Evolutionary conservation across 30 jellyfish, hydroid and myxozoan genomes (phyloP).

Genomic region (Hydra vulgaris): DNA sequence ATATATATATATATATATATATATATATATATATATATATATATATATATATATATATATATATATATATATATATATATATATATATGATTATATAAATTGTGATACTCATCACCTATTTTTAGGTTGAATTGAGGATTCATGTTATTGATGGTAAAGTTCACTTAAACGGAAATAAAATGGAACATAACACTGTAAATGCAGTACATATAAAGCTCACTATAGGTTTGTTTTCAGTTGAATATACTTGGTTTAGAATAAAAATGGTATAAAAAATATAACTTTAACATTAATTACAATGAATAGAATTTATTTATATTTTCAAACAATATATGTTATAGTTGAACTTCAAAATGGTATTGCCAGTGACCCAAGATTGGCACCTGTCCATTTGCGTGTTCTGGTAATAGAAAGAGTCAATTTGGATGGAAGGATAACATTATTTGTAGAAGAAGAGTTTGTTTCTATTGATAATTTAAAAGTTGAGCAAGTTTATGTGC

Average conservation of each 20-base stretch:
- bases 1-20: no score
- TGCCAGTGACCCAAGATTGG: slow-evolving; percentile 7
- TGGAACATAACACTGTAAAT: slow-evolving; percentile 4
- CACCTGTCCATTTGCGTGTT: slow-evolving; percentile 21
- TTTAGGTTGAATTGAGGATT: slow-evolving; percentile 12
- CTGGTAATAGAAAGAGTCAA: neutral
- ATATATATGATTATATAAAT: no score
- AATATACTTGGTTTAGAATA: neutral
- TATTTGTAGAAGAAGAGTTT: slow-evolving; percentile 17
- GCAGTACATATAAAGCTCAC: slow-evolving; percentile 4
- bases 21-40: no score
- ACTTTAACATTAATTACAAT: no score
- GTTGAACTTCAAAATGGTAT: slow-evolving; percentile 20
- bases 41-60: no score
- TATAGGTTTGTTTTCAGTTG: neutral
- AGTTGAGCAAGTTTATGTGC: neutral
- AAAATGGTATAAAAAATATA: neutral
- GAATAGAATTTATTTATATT: no score
- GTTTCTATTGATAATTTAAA: neutral
- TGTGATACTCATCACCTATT: neutral
- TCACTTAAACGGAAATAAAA: slow-evolving; percentile 13
- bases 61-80: no score
- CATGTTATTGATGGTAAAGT: slow-evolving; percentile 19
- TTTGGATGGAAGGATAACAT: neutral
- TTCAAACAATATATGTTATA: neutral